Conservation (phyloP, 2,797 vertebrate species). For the Sebastes reedi region DNA sequence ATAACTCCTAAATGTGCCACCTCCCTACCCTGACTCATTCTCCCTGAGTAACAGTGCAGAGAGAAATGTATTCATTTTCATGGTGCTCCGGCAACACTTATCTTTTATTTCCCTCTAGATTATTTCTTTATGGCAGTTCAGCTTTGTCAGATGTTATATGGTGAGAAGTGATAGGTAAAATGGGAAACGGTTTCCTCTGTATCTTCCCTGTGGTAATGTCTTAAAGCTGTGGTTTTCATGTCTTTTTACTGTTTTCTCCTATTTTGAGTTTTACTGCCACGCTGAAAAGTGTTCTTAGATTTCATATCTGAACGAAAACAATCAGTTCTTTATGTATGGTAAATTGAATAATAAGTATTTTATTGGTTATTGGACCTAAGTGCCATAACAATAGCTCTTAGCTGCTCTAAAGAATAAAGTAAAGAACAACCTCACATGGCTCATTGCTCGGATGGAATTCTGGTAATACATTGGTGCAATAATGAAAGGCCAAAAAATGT, state of each 20-base stretch:
- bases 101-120: constrained; percentile 73
- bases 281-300: constrained; percentile 28
- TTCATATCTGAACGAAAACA: constrained; percentile 14
- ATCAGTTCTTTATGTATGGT: neutral
- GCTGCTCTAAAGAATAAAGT: constrained; percentile 5
- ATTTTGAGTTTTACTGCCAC: neutral
- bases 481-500: constrained; percentile 23
- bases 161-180: constrained; percentile 44
- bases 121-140: constrained; percentile 61
- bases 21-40: constrained; percentile 59
- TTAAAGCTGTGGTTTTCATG: constrained; percentile 38
- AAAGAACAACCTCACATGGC: constrained; percentile 2
- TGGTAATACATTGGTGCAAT: constrained; percentile 38
- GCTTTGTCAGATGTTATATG: constrained; percentile 55
- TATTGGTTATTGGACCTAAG: constrained; percentile 18
- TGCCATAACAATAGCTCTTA: constrained; percentile 6
- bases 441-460: constrained; percentile 18
- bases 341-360: constrained; percentile 39
- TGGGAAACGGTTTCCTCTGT: constrained; percentile 22
- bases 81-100: constrained; percentile 49
- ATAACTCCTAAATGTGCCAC: constrained; percentile 72
- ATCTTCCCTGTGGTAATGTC: constrained; percentile 41
- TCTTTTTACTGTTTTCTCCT: constrained; percentile 20
- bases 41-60: constrained; percentile 57
- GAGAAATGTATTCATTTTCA: constrained; percentile 64